These are phyloP conservation scores for Procambarus clarkii DNA, from an alignment of 1,140 invertebrate species.

Conservation along the genomic window DNA sequence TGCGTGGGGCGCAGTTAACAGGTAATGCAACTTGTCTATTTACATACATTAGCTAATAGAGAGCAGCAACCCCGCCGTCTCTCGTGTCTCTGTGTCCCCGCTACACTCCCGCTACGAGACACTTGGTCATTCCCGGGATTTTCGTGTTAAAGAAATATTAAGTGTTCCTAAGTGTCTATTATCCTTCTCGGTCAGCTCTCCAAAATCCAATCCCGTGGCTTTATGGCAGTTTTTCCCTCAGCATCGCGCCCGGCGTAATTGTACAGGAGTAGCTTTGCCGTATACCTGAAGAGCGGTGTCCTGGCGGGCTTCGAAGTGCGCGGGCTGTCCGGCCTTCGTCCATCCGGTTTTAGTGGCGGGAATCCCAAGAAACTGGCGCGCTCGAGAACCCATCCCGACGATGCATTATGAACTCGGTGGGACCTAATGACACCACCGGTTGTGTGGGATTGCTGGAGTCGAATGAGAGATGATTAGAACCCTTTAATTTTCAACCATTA, in stretches of 20 bases:
- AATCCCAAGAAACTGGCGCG: not conserved
- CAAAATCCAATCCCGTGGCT: constrained; percentile 46
- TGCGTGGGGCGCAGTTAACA: too few relatives aligned
- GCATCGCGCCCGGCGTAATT: constrained; percentile 54
- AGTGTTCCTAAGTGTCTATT: constrained; percentile 56
- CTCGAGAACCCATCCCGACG: constrained; percentile 33
- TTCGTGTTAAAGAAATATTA: constrained; percentile 59
- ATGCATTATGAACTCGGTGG: constrained; percentile 46
- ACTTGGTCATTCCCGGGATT: constrained; percentile 20
- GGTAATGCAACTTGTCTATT: not conserved
- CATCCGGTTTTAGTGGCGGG: not conserved
- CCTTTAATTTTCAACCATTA: constrained; percentile 71
- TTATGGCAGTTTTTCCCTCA: constrained; percentile 58
- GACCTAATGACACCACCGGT: constrained; percentile 69
- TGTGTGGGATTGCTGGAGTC: constrained; percentile 70
- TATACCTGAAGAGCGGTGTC: constrained; percentile 6
- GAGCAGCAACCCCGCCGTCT: not conserved
- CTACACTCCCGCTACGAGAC: not conserved
- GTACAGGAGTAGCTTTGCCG: constrained; percentile 36
- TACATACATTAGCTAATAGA: constrained; percentile 1
- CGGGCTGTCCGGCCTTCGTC: not conserved
- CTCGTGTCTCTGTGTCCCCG: not conserved
- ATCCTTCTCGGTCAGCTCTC: constrained; percentile 45
- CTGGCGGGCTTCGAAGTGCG: not conserved
- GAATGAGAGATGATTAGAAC: constrained; percentile 71